Conservation (phyloP, 2,797 vertebrate species). For the Lepidocolaptes lacrymiger region DNA sequence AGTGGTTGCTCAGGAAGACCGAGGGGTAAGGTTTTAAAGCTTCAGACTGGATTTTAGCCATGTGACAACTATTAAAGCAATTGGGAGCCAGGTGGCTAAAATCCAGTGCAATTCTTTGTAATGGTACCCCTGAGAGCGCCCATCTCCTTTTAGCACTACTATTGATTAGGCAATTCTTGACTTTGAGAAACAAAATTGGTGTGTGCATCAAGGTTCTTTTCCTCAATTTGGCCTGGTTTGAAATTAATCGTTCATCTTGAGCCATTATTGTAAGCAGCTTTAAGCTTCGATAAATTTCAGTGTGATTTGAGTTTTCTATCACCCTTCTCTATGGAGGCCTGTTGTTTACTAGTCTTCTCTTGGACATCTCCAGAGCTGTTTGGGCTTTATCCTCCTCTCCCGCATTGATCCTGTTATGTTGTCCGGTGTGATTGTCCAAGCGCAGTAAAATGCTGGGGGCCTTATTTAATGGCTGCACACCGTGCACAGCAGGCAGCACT, state of each 20-base stretch:
- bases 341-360: neutral
- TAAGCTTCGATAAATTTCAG: constrained; percentile 32
- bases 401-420: neutral
- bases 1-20: constrained; percentile 8
- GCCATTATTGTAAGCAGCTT: constrained; percentile 46
- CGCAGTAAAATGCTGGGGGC: neutral
- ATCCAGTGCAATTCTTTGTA: constrained; percentile 58
- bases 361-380: neutral
- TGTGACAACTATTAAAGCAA: constrained; percentile 58
- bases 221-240: constrained; percentile 63
- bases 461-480: neutral
- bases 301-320: constrained; percentile 23
- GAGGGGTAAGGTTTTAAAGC: constrained; percentile 30
- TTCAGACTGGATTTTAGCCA: neutral
- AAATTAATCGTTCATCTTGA: constrained; percentile 30
- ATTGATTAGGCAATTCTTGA: constrained; percentile 68
- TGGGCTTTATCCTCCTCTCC: constrained; percentile 12
- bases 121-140: constrained; percentile 55
- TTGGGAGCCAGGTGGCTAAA: constrained; percentile 65
- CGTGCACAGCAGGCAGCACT: neutral
- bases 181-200: constrained; percentile 66
- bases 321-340: neutral
- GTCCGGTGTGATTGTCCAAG: neutral
- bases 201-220: constrained; percentile 62
- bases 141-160: constrained; percentile 55